Percentiles rank a stretch among this genome's conserved stretches.
Conservation (phyloP, 2,888 invertebrate genomes). For the Eupithecia abbreviata region DNA sequence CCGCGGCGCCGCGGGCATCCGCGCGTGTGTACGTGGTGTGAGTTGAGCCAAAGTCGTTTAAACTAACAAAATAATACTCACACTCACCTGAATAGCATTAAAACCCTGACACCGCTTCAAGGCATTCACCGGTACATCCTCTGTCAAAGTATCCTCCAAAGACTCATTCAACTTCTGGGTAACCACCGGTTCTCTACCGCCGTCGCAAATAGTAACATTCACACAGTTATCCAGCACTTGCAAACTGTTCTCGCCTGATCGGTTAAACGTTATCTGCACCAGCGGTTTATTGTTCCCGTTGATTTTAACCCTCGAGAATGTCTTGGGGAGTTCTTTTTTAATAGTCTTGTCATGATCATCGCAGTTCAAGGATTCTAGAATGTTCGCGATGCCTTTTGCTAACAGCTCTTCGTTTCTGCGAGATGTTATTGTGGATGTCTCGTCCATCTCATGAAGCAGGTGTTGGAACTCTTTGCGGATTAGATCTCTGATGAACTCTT, state of each 20-base stretch:
- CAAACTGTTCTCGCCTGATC: conserved; percentile 72
- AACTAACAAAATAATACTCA: not conserved
- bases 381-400: conserved; percentile 68
- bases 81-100: conserved; percentile 76
- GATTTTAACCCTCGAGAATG: conserved; percentile 75
- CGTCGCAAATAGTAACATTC: conserved; percentile 72
- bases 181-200: conserved; percentile 20
- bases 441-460: conserved; percentile 66
- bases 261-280: conserved; percentile 72
- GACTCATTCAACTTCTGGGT: conserved; percentile 60
- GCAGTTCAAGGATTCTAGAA: conserved; percentile 64
- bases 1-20: too few relatives aligned
- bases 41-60: too few relatives aligned
- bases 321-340: conserved; percentile 60
- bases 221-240: conserved; percentile 76
- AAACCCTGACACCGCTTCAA: conserved; percentile 81
- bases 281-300: conserved; percentile 78
- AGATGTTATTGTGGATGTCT: conserved; percentile 47
- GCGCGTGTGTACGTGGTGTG: too few relatives aligned
- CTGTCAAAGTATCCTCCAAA: conserved; percentile 63
- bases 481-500: conserved; percentile 73
- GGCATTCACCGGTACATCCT: conserved; percentile 66
- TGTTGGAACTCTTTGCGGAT: conserved; percentile 74
- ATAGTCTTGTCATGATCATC: conserved; percentile 48
- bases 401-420: conserved; percentile 62